These are phyloP conservation scores for Globodera rostochiensis DNA, from an alignment of 1,140 invertebrate genomes.

Conservation along the genomic window DNA sequence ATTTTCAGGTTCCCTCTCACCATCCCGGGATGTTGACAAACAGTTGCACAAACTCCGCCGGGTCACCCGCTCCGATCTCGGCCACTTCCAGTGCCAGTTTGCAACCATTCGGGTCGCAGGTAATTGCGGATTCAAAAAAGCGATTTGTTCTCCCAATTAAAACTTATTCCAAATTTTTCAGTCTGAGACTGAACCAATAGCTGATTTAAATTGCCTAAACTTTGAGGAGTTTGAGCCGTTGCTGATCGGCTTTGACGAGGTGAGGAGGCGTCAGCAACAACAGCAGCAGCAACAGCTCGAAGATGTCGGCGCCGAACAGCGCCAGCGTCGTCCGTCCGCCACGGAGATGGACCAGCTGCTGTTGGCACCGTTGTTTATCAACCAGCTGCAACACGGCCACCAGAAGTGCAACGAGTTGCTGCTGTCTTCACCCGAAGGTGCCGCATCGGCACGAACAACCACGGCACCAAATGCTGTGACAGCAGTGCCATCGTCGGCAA, in stretches of 20 bases:
- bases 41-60: constrained; percentile 12
- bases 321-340: neutral
- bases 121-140: neutral
- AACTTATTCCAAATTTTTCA: neutral
- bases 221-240: neutral
- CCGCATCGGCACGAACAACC: neutral
- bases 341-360: constrained; percentile 16
- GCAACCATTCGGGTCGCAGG: constrained; percentile 8
- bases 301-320: neutral
- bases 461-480: neutral
- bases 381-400: neutral
- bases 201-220: neutral
- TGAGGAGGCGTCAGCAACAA: neutral
- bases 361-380: constrained; percentile 6
- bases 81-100: constrained; percentile 1
- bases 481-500: neutral
- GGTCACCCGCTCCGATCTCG: constrained; percentile 7
- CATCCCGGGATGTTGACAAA: neutral
- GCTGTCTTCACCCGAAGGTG: constrained; percentile 5
- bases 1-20: neutral
- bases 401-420: constrained; percentile 2
- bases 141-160: neutral
- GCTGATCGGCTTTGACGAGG: neutral
- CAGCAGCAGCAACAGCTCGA: neutral
- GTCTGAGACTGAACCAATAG: neutral